Conservation (phyloP, 2,888 invertebrate species). For the Agrochola lota region DNA sequence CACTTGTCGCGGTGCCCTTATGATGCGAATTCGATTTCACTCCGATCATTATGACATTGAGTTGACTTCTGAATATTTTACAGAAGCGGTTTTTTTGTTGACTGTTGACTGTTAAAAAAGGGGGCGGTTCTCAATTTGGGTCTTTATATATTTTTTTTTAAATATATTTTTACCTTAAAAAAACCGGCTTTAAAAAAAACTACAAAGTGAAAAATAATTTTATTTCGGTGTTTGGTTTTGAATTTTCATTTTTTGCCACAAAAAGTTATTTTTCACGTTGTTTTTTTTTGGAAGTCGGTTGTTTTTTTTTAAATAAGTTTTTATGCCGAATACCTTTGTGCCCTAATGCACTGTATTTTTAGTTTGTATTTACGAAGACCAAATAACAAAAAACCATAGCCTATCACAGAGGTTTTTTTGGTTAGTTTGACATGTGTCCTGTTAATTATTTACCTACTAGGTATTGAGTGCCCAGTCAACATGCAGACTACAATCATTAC, state of each 20-base stretch:
- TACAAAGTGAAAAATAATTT: no score
- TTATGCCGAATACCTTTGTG: not conserved
- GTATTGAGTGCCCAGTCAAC: not conserved
- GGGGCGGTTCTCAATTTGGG: no score
- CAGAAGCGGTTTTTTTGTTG: constrained; percentile 13
- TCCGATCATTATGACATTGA: constrained; percentile 14
- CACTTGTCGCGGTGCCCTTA: constrained; percentile 48
- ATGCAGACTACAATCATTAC: not conserved
- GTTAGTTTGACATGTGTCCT: not conserved
- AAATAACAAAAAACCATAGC: not conserved
- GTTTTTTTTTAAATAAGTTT: no score
- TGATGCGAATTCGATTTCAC: constrained; percentile 54
- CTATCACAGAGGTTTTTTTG: no score
- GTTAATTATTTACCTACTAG: not conserved
- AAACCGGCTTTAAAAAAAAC: no score
- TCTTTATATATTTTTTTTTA: no score
- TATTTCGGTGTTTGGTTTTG: no score
- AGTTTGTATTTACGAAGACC: not conserved
- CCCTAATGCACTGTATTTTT: not conserved
- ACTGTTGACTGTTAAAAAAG: no score
- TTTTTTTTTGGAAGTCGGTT: no score
- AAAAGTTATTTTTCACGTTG: no score
- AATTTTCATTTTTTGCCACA: no score
- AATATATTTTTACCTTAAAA: no score
- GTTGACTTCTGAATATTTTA: constrained; percentile 2